Conservation (phyloP, 1,140 invertebrate species). For the Trissolcus basalis region DNA sequence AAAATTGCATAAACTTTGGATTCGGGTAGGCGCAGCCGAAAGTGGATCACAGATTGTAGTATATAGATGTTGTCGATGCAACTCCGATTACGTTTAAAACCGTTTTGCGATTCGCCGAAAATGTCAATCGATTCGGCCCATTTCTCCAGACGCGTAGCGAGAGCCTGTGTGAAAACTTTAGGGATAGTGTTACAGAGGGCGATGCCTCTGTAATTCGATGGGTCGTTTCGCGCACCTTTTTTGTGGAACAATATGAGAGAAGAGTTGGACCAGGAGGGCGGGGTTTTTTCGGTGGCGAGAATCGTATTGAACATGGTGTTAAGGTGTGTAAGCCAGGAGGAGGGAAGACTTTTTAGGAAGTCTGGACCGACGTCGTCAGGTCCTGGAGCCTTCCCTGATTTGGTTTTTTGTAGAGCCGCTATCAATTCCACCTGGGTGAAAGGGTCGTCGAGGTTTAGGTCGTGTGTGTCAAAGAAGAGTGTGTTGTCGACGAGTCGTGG, state of each 20-base stretch:
- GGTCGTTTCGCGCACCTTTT: neutral
- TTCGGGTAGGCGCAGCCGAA: neutral
- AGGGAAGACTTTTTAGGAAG: neutral
- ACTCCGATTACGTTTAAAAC: no score
- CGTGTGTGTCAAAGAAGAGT: neutral
- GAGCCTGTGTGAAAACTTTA: neutral
- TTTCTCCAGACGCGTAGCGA: neutral
- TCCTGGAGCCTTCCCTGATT: neutral
- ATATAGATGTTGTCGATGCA: no score
- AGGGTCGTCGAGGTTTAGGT: neutral
- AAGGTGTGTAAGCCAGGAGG: neutral
- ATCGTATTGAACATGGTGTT: neutral
- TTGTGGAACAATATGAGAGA: neutral
- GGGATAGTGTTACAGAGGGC: neutral
- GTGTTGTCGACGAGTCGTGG: neutral
- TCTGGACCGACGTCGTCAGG: neutral
- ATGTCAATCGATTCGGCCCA: constrained; percentile 37
- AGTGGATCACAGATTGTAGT: neutral
- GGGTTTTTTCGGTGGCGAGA: neutral
- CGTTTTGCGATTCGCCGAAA: no score
- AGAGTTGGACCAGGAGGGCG: neutral
- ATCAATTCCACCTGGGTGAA: neutral
- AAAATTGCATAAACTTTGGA: neutral
- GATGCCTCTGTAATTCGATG: neutral
- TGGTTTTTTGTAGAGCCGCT: neutral